Evolutionary conservation across 2,113 vertebrate genomes (phyloP).

Genomic region (Orthonyx spaldingii): DNA sequence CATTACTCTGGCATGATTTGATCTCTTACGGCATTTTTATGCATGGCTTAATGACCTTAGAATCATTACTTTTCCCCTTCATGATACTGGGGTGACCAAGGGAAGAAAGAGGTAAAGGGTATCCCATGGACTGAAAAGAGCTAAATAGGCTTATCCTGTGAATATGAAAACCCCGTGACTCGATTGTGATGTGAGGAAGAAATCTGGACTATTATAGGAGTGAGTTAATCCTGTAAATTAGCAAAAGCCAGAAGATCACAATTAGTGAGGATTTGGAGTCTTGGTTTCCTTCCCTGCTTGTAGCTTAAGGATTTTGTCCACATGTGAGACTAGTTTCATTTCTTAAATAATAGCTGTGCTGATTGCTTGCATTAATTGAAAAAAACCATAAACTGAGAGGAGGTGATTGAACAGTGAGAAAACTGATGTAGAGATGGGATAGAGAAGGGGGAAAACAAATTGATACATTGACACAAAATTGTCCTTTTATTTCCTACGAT

Average conservation of each 20-base stretch:
- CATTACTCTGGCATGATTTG: slow-evolving; percentile 51
- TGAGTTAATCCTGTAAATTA: slow-evolving; percentile 66
- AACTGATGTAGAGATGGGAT: background rate
- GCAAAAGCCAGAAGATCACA: slow-evolving; percentile 53
- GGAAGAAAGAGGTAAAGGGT: slow-evolving; percentile 47
- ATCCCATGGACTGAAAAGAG: slow-evolving; percentile 60
- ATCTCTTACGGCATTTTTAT: slow-evolving; percentile 53
- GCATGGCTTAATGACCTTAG: slow-evolving; percentile 59
- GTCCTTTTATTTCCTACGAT: background rate
- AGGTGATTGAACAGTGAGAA: background rate
- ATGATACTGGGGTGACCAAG: slow-evolving; percentile 18
- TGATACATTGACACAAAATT: background rate
- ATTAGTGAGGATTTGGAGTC: slow-evolving; percentile 63
- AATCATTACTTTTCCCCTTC: slow-evolving; percentile 52
- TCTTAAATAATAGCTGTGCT: background rate
- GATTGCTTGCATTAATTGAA: background rate
- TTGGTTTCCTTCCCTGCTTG: slow-evolving; percentile 26
- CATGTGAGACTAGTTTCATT: background rate
- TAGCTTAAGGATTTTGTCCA: slow-evolving; percentile 23
- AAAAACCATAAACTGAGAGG: background rate
- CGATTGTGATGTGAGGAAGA: slow-evolving; percentile 51
- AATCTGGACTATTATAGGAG: slow-evolving; percentile 34
- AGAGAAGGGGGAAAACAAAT: background rate
- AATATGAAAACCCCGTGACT: slow-evolving; percentile 68
- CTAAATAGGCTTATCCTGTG: slow-evolving; percentile 62